Percentiles rank a stretch among this genome's conserved stretches.
Evolutionary conservation across 1,140 invertebrate genomes (phyloP).

Genomic region (Orchestia grillus): DNA sequence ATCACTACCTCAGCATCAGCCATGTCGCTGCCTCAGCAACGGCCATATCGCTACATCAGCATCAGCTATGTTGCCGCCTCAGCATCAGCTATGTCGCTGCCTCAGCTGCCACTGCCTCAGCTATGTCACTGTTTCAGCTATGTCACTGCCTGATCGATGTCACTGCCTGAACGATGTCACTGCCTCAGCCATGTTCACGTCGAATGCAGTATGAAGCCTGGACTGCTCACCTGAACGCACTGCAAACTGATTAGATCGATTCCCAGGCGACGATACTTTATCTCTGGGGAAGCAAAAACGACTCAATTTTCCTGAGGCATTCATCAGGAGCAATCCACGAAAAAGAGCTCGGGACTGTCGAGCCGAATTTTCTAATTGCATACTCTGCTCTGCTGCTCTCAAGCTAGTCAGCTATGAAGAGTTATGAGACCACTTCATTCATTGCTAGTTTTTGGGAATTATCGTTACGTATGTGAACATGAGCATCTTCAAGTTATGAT

Average conservation of each 20-base stretch:
- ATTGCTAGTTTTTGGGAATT: too few relatives aligned
- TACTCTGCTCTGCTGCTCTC: too few relatives aligned
- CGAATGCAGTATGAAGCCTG: background rate
- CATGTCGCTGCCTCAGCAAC: background rate
- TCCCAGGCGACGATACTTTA: background rate
- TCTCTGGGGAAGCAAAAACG: background rate
- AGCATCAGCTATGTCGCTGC: background rate
- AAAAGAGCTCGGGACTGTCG: background rate
- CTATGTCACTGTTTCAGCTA: background rate
- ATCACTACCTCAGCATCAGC: background rate
- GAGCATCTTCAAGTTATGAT: too few relatives aligned
- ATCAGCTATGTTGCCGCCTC: background rate
- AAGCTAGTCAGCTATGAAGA: too few relatives aligned
- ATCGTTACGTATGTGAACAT: too few relatives aligned
- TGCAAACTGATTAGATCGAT: background rate
- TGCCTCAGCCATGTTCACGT: background rate
- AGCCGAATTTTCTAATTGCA: background rate
- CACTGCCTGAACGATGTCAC: background rate
- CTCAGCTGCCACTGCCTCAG: background rate
- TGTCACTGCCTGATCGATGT: background rate
- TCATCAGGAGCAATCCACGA: background rate
- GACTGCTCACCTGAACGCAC: background rate
- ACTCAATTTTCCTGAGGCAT: background rate
- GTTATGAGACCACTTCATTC: too few relatives aligned
- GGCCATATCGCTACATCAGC: background rate